These are phyloP conservation scores for Crepidodera aurea DNA, from an alignment of 2,888 invertebrate genomes.

Conservation along the genomic window DNA sequence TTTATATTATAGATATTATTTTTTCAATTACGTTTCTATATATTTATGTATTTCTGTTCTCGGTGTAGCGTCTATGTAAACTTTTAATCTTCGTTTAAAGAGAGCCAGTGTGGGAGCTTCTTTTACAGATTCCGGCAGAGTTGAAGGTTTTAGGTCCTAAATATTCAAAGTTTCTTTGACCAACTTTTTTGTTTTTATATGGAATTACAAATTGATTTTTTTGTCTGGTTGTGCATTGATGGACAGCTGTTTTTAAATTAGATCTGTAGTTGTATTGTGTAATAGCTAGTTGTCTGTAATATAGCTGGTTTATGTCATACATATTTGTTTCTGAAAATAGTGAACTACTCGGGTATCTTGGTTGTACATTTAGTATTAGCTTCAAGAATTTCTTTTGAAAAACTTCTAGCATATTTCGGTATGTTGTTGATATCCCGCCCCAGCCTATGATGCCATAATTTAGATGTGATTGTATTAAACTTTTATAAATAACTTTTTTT, in stretches of 20 bases:
- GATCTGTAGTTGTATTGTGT: constrained; percentile 6
- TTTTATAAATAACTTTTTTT: constrained; percentile 14
- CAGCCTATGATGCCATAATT: constrained; percentile 13
- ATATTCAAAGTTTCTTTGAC: not conserved
- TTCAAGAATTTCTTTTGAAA: constrained; percentile 15
- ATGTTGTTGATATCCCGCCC: constrained; percentile 14
- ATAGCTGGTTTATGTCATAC: constrained; percentile 7
- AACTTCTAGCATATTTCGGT: constrained; percentile 6
- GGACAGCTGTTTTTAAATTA: too few species aligned
- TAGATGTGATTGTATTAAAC: constrained; percentile 11
- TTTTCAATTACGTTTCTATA: too few species aligned
- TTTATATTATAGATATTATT: too few species aligned
- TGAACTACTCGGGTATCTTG: constrained; percentile 3
- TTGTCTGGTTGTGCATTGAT: not conserved
- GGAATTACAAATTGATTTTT: not conserved
- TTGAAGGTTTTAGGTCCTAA: not conserved
- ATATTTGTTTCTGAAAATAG: not conserved
- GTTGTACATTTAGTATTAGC: constrained; percentile 7
- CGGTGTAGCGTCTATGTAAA: not conserved
- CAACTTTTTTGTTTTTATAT: not conserved
- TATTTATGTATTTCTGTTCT: not conserved
- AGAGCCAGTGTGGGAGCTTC: not conserved
- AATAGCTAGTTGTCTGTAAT: constrained; percentile 4
- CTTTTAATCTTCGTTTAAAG: not conserved
- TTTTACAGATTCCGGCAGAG: not conserved